phyloP scores from a whole-genome alignment of 2,113 vertebrate species.

The Lepus timidus region DNA sequence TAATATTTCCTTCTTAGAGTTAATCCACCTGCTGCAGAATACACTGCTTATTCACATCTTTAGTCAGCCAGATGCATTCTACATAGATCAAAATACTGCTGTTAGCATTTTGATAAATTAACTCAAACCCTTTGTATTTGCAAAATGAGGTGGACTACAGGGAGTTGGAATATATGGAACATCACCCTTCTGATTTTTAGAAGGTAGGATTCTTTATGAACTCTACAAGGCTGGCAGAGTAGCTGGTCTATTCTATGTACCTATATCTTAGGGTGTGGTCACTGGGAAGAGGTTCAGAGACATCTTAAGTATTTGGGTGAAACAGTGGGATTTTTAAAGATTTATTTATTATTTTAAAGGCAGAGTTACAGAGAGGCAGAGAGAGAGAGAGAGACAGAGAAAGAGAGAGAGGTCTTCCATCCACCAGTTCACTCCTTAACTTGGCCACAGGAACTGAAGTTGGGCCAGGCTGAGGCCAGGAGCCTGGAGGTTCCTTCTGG shows the following conservation, averaged over 20 bases:
- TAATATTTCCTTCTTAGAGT: background rate
- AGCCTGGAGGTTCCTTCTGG: too few relatives aligned
- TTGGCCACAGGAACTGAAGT: too few relatives aligned
- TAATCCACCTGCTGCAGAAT: background rate
- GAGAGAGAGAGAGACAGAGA: too few relatives aligned
- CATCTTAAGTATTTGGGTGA: background rate
- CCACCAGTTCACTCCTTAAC: too few relatives aligned
- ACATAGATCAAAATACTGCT: background rate
- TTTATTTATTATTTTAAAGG: too few relatives aligned
- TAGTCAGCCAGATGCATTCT: background rate
- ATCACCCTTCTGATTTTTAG: background rate
- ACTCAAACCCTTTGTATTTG: background rate
- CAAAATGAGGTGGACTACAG: background rate
- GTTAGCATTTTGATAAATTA: conserved; percentile 45
- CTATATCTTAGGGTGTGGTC: background rate
- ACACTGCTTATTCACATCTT: background rate
- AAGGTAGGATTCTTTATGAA: background rate
- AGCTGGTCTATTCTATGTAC: background rate
- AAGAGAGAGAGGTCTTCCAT: too few relatives aligned
- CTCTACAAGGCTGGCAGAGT: background rate
- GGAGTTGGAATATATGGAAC: background rate
- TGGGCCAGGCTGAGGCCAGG: too few relatives aligned
- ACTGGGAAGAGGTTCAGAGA: background rate
- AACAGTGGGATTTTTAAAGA: too few relatives aligned
- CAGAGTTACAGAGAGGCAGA: too few relatives aligned